These are phyloP conservation scores for Anguilla japonica DNA, from an alignment of 2,113 vertebrate genomes.

Conservation along the genomic window DNA sequence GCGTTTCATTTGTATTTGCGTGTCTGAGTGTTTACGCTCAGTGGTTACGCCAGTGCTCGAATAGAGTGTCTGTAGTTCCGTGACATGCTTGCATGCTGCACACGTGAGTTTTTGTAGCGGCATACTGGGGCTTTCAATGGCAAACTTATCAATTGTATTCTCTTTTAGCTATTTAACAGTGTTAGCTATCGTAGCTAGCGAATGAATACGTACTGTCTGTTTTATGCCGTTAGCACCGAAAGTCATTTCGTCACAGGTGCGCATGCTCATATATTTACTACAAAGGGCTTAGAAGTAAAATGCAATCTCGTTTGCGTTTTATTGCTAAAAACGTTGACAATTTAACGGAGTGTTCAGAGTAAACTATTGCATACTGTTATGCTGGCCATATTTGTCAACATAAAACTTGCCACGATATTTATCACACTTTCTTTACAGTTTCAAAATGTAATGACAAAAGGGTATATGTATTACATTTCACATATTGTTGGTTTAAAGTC, in stretches of 20 bases:
- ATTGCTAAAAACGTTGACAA: not conserved
- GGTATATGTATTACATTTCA: not conserved
- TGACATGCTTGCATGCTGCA: not conserved
- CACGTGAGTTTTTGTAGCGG: not conserved
- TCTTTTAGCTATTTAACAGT: not conserved
- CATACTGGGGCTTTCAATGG: not conserved
- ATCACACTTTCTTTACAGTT: not conserved
- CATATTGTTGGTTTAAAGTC: not conserved
- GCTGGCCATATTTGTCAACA: not conserved
- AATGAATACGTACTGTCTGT: not conserved
- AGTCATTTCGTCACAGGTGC: not conserved
- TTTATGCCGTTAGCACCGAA: not conserved
- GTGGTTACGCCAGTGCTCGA: not conserved
- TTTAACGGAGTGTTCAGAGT: not conserved
- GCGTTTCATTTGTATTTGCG: not conserved
- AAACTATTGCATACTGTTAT: not conserved
- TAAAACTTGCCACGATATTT: not conserved
- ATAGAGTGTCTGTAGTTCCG: not conserved
- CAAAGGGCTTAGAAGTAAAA: not conserved
- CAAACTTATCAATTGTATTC: not conserved
- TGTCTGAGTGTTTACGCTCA: not conserved
- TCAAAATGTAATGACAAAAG: not conserved
- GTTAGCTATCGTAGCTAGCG: not conserved
- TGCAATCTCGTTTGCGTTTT: not conserved
- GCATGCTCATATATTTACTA: constrained; percentile 8